Evolutionary conservation across 2,888 invertebrate species (phyloP).

Genomic region (Portevinia maculata): DNA sequence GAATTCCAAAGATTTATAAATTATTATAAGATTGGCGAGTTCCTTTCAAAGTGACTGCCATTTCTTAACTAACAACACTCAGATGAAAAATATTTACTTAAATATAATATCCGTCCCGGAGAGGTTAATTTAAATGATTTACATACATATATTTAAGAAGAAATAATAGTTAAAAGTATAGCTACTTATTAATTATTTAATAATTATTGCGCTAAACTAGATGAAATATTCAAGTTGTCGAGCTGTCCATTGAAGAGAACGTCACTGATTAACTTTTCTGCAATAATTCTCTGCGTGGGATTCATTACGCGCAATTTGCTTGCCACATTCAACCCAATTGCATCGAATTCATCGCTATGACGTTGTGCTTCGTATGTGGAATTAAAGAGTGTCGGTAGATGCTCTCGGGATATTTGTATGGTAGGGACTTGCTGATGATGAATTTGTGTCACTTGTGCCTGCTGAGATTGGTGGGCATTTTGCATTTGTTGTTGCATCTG

Average conservation of each 20-base stretch:
- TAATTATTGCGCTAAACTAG: conserved; percentile 75
- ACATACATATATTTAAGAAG: background rate
- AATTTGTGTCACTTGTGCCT: conserved; percentile 77
- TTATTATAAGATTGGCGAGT: conserved; percentile 9
- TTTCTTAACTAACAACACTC: conserved; percentile 9
- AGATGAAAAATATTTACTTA: conserved; percentile 5
- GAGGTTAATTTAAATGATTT: conserved; percentile 16
- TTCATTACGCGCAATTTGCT: conserved; percentile 81
- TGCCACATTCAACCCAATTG: conserved; percentile 81
- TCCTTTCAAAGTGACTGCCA: conserved; percentile 5
- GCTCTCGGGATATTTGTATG: conserved; percentile 81
- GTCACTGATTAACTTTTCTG: conserved; percentile 82
- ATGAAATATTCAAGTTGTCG: conserved; percentile 80
- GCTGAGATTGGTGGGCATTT: conserved; percentile 77
- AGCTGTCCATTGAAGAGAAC: conserved; percentile 81
- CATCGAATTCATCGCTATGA: conserved; percentile 81
- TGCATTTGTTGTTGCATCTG: conserved; percentile 80
- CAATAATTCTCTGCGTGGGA: conserved; percentile 81
- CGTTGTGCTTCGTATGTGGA: conserved; percentile 78
- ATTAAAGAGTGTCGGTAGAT: conserved; percentile 80
- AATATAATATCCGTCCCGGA: conserved; percentile 4
- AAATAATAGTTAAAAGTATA: background rate
- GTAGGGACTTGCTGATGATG: conserved; percentile 80
- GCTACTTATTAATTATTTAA: background rate
- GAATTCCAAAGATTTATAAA: conserved; percentile 22